phyloP scores from a whole-genome alignment of 2,888 invertebrate species.

The Axea sp. region DNA sequence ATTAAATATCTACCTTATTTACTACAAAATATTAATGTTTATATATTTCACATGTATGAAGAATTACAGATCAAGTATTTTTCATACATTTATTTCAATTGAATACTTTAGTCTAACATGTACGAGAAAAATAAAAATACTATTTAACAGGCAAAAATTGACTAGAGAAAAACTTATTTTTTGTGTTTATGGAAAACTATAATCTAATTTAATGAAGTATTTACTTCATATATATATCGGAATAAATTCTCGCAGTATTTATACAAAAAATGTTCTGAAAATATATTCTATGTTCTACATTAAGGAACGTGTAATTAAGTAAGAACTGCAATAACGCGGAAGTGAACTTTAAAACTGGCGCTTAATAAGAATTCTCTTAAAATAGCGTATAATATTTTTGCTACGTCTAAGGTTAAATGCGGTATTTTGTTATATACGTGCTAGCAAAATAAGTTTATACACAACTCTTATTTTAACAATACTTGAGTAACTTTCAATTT shows the following conservation, averaged over 20 bases:
- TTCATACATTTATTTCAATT: no score
- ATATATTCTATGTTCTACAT: slow-evolving; percentile 33
- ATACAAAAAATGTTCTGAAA: slow-evolving; percentile 22
- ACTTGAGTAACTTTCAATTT: no score
- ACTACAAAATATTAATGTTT: no score
- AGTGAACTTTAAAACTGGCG: slow-evolving; percentile 37
- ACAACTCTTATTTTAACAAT: no score
- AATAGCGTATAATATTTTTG: slow-evolving; percentile 49
- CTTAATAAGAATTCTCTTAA: slow-evolving; percentile 47
- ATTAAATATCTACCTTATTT: no score
- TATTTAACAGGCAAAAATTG: no score
- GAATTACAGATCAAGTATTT: no score
- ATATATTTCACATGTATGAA: no score
- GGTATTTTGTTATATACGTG: slow-evolving; percentile 14
- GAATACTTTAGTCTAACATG: no score
- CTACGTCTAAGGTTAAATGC: slow-evolving; percentile 30
- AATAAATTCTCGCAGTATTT: slow-evolving; percentile 14
- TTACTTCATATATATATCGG: slow-evolving; percentile 22
- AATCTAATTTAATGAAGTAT: slow-evolving; percentile 7
- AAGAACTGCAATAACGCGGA: slow-evolving; percentile 34
- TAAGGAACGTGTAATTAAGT: slow-evolving; percentile 37
- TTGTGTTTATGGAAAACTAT: neutral
- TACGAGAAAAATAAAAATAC: no score
- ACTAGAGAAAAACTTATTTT: no score
- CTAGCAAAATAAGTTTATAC: no score